phyloP scores from a whole-genome alignment of 2,797 vertebrate species.

The Vireo griseus region DNA sequence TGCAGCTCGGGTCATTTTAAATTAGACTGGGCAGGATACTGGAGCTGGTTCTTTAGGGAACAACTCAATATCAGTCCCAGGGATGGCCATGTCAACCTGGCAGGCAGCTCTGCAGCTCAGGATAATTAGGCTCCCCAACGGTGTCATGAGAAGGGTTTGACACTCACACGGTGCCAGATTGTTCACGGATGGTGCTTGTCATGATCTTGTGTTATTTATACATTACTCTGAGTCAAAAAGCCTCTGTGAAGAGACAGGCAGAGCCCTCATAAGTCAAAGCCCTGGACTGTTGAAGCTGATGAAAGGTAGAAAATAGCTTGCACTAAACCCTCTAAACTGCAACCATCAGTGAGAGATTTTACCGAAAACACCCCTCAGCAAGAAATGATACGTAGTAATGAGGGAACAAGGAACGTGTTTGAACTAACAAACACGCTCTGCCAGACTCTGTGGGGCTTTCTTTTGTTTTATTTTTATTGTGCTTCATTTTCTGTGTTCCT shows the following conservation, averaged over 20 bases:
- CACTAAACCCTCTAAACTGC: slow-evolving; percentile 4
- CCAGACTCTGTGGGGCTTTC: not conserved
- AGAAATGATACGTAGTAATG: not conserved
- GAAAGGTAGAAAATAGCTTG: not conserved
- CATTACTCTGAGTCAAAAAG: not conserved
- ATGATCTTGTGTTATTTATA: not conserved
- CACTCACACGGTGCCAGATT: not conserved
- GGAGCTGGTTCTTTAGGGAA: not conserved
- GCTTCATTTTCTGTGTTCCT: slow-evolving; percentile 1
- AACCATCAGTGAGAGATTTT: not conserved
- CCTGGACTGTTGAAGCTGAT: not conserved
- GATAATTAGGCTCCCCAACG: not conserved
- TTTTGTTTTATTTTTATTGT: slow-evolving; percentile 9
- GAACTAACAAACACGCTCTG: not conserved
- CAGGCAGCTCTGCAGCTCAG: not conserved
- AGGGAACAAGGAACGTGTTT: not conserved
- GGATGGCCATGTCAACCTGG: not conserved
- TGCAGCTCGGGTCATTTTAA: slow-evolving; percentile 12
- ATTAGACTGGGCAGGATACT: slow-evolving; percentile 18
- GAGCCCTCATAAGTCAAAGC: not conserved
- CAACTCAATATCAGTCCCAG: not conserved
- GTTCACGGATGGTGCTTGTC: not conserved
- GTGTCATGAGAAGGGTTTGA: not conserved
- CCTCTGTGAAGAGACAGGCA: not conserved
- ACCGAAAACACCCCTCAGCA: not conserved